Base-by-base conservation (phyloP, 2,113 vertebrate species). In the Oreamnos americanus region DNA sequence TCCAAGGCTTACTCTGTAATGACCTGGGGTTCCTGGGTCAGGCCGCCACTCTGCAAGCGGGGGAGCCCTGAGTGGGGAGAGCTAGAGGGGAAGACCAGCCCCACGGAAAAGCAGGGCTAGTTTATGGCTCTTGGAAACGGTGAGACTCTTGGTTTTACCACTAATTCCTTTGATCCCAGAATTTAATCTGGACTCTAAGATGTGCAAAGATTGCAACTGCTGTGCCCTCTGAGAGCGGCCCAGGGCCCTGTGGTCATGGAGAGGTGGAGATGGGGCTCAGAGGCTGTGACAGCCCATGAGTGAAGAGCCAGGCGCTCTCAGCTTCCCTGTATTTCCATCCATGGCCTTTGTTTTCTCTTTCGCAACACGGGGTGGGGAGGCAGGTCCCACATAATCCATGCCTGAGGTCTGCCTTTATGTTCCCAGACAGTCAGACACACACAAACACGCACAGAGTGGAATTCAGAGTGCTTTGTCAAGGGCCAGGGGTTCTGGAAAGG, bases 1-100 rank as follows among this genome's bases (percentile, higher is more conserved):
- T 79, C 94, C 93, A 91, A 93, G 96, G 49, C 78, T 97, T 96
- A 93, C 96, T 92, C 97, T 97, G 45, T 90, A 98, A 96, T 98
- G 97, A 97, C 62, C 84, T 47, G 47, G 97, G 90, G 67, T 57
- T 97, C 85, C 94, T 71, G 36, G 25, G 55, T 21, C 49, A 90
- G 49, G 45, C 43, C 43, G 39, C 91, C 21, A n/a, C 51, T 98
- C 97, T 98, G 96, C 55, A 86, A 82, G 78, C 0, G 64, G 23
- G 83, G 62, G 30, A 81, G 16, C 28, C 1, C 16, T 16, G 82
- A 45, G 9, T n/a, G 15, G 43, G 26, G 36, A 30, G 84, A 86
- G 9, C 17, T 39, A 1, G 64, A 60, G 57, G 30, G 71, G 49
- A 36, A 57, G 36, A 45, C 26, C n/a, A n/a, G 76, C 1, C 3